Base-by-base conservation (phyloP, 2,113 vertebrate species). In the Hyaena hyaena region DNA sequence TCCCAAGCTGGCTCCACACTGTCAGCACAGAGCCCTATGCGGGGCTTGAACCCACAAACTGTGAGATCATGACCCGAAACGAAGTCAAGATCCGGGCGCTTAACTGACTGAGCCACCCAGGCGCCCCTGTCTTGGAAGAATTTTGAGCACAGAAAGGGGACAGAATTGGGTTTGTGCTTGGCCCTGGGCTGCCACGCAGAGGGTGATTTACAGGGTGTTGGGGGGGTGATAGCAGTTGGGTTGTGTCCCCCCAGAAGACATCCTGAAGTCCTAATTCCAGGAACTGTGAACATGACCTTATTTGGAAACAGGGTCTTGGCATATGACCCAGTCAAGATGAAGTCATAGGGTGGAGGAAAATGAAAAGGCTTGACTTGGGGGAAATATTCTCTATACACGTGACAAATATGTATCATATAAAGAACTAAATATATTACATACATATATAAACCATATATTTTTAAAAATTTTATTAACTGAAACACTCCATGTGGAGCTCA, bases 181-280 rank as follows among this genome's bases (percentile, higher is more conserved):
- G 71, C 16, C 28, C 23, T 6, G 4, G 45, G 83, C 53, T 45
- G 76, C 15, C 33, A 17, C 0, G 1, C 14, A 50, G n/a, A 55
- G 45, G 45, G 26, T 31, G 26, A 35, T 2, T 5, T 10, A 5
- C 0, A 0, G 5, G 9, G 33, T 3, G 55, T 6, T 58, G 58
- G 15, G 21, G 7, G 7, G 2, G 11, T 31, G 4, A 53, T 15
- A 43, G 1, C 9, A 63, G 14, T 43, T 48, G 35, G 28, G 23
- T 0, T 7, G 5, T 77, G 50, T 83, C 85, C 19, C n/a, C 19
- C 58, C 2, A 35, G 65, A 66, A 53, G 12, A 45, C 26, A 24
- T 2, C 28, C 39, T 53, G 10, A 77, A 69, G 63, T 39, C 55
- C 53, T 79, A 19, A 53, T 33, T 48, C 74, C 65, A 43, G 53